phyloP scores from a whole-genome alignment of 64 coral and sea anemone genomes.

The Anthopleura sola region DNA sequence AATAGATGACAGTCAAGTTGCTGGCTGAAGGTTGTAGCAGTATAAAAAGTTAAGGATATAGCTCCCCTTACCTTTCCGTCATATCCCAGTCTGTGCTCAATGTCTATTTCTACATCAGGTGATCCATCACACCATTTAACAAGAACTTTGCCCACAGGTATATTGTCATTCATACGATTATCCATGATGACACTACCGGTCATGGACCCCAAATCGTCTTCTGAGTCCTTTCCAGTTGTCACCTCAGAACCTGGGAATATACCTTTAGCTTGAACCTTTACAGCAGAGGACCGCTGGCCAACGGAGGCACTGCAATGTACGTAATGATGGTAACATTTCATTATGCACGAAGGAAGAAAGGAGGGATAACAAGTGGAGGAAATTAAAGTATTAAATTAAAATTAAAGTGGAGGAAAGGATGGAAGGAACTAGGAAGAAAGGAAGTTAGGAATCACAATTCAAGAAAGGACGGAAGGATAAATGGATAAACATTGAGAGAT shows the following conservation, averaged over 20 bases:
- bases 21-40: too few species aligned
- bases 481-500: too few species aligned
- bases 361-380: neutral
- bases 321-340: neutral
- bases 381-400: neutral
- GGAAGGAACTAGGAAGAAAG: too few species aligned
- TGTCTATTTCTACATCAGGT: neutral
- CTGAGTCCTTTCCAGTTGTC: constrained; percentile 36
- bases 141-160: neutral
- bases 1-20: too few species aligned
- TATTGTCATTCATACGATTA: neutral
- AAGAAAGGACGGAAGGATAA: too few species aligned
- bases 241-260: constrained; percentile 66
- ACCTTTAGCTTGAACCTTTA: constrained; percentile 50
- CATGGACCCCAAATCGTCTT: neutral
- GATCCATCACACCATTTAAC: neutral
- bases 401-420: too few species aligned
- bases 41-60: too few species aligned
- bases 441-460: too few species aligned
- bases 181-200: neutral
- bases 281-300: constrained; percentile 42
- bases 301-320: constrained; percentile 35
- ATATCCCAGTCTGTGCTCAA: neutral
- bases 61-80: neutral
- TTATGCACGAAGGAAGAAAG: too few species aligned